Evolutionary conservation across 2,888 invertebrate species (phyloP), one percentile per base, ranked within the genome.

Genomic region (Eustalomyia histrio): DNA sequence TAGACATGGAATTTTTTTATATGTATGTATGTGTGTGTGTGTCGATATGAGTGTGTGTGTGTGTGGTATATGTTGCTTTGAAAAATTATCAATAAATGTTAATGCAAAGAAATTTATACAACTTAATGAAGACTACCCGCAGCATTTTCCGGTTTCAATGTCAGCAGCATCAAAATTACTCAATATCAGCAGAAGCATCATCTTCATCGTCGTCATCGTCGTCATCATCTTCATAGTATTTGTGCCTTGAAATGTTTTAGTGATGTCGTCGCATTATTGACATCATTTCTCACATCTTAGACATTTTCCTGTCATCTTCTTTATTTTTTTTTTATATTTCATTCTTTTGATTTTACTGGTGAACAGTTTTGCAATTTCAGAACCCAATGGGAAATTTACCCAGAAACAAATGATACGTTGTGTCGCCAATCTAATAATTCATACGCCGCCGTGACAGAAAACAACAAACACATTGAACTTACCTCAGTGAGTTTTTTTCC

Each of bases 1-100:
- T 89, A 89, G 88, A 85, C 85, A 87, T 85, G 87, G 87, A 86
- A 76, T n/a, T 47, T 47, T 4, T n/a, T n/a, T n/a, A n/a, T n/a
- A n/a, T n/a, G n/a, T n/a, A n/a, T n/a, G n/a, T n/a, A n/a, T n/a
- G n/a, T n/a, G n/a, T n/a, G n/a, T n/a, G n/a, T n/a, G n/a, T n/a
- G n/a, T n/a, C n/a, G n/a, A n/a, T n/a, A n/a, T n/a, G n/a, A n/a
- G n/a, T n/a, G n/a, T n/a, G n/a, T n/a, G 33, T 47, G 43, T 67
- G 71, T 64, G 43, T 72, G 50, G 47, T 72, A 47, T 53, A 43
- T 83, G 69, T 21, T 84, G 63, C 68, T 84, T 69, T 83, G 83
- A 85, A 86, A 86, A 84, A 84, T 85, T 84, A 86, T 84, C 87
- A 85, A 87, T 81, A 81, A 82, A 83, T 82, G 80, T 80, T 82